Conservation (phyloP, 2,888 invertebrate genomes). For the Dinocampus coccinellae region DNA sequence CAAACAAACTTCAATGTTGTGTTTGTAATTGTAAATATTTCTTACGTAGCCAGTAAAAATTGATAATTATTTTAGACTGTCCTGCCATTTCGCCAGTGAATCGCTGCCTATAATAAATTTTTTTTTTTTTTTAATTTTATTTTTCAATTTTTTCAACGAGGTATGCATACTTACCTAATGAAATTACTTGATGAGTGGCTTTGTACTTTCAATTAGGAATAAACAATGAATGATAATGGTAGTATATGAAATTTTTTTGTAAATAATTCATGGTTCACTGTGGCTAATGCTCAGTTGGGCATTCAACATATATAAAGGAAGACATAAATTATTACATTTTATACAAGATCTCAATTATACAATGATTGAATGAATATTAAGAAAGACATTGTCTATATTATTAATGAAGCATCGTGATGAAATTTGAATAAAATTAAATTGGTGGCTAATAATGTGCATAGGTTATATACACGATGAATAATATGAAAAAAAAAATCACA, state of each 20-base stretch:
- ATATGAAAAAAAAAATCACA: constrained; percentile 23
- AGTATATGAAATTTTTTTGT: constrained; percentile 6
- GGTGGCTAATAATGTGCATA: not conserved
- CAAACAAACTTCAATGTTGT: not conserved
- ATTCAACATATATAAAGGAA: not conserved
- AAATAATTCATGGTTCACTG: constrained; percentile 8
- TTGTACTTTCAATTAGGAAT: constrained; percentile 18
- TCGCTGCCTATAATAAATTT: constrained; percentile 52
- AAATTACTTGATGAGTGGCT: constrained; percentile 23
- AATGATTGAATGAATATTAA: not conserved
- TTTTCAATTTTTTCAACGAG: not conserved
- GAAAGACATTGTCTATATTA: not conserved
- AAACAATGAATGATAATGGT: not conserved
- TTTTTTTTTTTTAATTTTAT: not conserved
- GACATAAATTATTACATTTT: constrained; percentile 1
- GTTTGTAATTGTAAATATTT: constrained; percentile 19
- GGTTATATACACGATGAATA: constrained; percentile 11
- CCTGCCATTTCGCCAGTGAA: constrained; percentile 53
- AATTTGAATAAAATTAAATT: not conserved
- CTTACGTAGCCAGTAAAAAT: constrained; percentile 25
- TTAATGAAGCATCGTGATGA: constrained; percentile 12
- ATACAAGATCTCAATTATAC: constrained; percentile 9
- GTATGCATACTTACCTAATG: not conserved
- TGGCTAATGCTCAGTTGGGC: not conserved
- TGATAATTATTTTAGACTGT: constrained; percentile 35